These are phyloP conservation scores for Sarcophaga peregrina DNA, from an alignment of 1,140 invertebrate species.

Conservation along the genomic window DNA sequence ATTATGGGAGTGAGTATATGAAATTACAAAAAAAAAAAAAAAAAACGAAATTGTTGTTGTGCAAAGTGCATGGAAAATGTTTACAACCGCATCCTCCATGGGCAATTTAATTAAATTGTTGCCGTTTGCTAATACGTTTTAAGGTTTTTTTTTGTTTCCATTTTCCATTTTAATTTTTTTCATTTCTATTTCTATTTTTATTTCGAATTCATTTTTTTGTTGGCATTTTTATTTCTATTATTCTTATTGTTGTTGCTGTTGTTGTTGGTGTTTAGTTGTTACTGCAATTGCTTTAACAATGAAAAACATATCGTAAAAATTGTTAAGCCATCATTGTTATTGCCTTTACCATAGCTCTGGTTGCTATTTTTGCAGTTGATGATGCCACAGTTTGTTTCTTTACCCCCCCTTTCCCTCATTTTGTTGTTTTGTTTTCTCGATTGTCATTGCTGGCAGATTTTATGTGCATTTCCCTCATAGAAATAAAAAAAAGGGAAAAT, in stretches of 20 bases:
- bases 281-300: conserved; percentile 25
- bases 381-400: conserved; percentile 34
- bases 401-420: background rate
- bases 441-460: too few relatives aligned
- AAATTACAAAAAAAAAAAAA: background rate
- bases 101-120: conserved; percentile 49
- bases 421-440: too few relatives aligned
- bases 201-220: background rate
- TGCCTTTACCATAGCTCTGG: conserved; percentile 45
- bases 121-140: conserved; percentile 39
- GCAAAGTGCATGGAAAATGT: conserved; percentile 42
- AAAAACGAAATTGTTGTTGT: conserved; percentile 7
- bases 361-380: conserved; percentile 50
- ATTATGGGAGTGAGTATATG: background rate
- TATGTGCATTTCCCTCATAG: too few relatives aligned
- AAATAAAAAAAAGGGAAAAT: too few relatives aligned
- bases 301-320: conserved; percentile 23
- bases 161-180: background rate
- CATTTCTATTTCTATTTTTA: background rate
- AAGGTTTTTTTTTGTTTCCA: background rate
- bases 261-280: background rate
- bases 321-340: conserved; percentile 38
- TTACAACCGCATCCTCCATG: conserved; percentile 46
- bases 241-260: background rate
- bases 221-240: background rate